Evolutionary conservation across 1,140 invertebrate genomes (phyloP).

Genomic region (Ips nitidus): DNA sequence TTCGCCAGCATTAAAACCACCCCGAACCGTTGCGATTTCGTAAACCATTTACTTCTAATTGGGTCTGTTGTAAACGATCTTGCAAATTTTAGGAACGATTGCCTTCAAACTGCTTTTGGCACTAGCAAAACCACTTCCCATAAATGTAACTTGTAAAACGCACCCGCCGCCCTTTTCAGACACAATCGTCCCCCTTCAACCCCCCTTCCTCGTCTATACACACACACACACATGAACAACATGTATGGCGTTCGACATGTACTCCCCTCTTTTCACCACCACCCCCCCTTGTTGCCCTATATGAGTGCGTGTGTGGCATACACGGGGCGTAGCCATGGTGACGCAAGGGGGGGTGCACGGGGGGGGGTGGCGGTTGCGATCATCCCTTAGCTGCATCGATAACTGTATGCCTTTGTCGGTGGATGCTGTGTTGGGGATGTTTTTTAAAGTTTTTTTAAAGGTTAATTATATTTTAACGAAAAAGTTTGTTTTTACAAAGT

Average conservation of each 20-base stretch:
- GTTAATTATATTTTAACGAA: no score
- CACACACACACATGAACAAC: conserved; percentile 30
- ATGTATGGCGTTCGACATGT: conserved; percentile 37
- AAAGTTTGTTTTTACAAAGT: no score
- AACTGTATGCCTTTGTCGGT: conserved; percentile 24
- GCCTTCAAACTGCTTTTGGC: no score
- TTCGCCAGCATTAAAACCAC: no score
- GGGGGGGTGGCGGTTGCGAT: conserved; percentile 11
- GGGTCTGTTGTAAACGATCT: no score
- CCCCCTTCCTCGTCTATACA: neutral
- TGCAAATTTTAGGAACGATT: no score
- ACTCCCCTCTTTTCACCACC: conserved; percentile 6
- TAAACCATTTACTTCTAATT: no score
- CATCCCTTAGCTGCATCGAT: conserved; percentile 33
- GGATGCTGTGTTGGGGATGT: conserved; percentile 13
- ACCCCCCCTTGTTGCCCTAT: neutral
- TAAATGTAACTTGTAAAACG: no score
- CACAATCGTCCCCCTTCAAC: neutral
- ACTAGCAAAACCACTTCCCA: no score
- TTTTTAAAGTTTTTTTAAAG: no score
- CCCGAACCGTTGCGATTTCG: no score
- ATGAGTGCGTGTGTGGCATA: conserved; percentile 36
- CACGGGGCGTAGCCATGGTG: conserved; percentile 31
- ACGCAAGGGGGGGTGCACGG: conserved; percentile 6
- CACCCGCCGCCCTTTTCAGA: neutral